Conservation (phyloP, 1,140 invertebrate genomes). For the Neuroterus valhalla region DNA sequence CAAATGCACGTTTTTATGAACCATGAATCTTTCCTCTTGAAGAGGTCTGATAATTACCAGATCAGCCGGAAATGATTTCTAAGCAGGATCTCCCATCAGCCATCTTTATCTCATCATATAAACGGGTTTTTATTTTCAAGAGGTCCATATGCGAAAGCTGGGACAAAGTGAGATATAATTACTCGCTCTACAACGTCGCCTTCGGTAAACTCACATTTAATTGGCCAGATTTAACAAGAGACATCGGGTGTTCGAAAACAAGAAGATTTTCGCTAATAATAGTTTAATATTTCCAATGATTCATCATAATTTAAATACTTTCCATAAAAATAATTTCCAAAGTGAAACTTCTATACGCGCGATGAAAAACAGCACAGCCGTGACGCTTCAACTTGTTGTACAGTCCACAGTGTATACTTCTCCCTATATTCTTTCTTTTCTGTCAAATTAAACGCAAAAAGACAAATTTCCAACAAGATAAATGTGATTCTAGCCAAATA, state of each 20-base stretch:
- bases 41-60: conserved; percentile 14
- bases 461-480: too few species aligned
- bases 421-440: too few species aligned
- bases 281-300: too few species aligned
- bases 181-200: conserved; percentile 10
- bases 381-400: too few species aligned
- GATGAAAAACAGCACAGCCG: too few species aligned
- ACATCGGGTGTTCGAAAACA: not conserved
- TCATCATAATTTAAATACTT: too few species aligned
- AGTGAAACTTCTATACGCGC: too few species aligned
- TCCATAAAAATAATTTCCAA: too few species aligned
- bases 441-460: too few species aligned
- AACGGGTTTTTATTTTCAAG: conserved; percentile 3
- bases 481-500: too few species aligned
- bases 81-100: not conserved
- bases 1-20: not conserved
- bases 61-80: conserved; percentile 15
- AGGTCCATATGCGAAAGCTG: conserved; percentile 2
- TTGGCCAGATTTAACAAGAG: conserved; percentile 15
- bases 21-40: conserved; percentile 9
- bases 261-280: not conserved
- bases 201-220: conserved; percentile 27
- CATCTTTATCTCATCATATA: not conserved
- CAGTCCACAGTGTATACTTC: too few species aligned
- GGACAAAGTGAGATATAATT: conserved; percentile 26